Percentiles rank a stretch among this genome's conserved stretches.
phyloP scores from a whole-genome alignment of 2,797 vertebrate genomes.

The Cryptoblepharus egeriae region DNA sequence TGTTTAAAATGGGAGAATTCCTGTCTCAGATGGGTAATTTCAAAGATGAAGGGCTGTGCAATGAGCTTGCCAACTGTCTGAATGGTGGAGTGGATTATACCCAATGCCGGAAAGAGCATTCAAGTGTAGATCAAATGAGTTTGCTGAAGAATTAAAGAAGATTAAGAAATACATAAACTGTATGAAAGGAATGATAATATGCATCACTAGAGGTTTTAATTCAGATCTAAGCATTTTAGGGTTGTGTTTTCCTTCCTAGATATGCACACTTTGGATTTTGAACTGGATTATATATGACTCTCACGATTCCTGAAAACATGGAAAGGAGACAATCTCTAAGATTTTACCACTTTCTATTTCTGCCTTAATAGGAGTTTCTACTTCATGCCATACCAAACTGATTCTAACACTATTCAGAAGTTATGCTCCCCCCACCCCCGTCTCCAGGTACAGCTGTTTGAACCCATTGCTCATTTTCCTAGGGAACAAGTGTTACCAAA shows the following conservation, averaged over 20 bases:
- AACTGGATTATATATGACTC: conserved; percentile 10
- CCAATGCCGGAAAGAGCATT: conserved; percentile 64
- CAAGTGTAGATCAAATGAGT: conserved; percentile 73
- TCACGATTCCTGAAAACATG: conserved; percentile 35
- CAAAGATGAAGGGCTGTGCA: conserved; percentile 71
- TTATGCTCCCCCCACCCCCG: no score
- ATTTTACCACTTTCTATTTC: conserved; percentile 24
- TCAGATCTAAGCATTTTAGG: conserved; percentile 58
- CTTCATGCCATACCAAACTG: neutral
- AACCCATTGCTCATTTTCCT: no score
- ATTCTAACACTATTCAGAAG: neutral
- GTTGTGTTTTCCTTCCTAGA: conserved; percentile 27
- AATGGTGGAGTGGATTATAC: conserved; percentile 64
- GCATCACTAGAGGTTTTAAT: conserved; percentile 52
- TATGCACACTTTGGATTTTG: conserved; percentile 47
- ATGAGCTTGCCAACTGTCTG: conserved; percentile 69
- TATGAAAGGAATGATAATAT: conserved; percentile 62
- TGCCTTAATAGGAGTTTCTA: conserved; percentile 38
- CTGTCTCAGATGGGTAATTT: conserved; percentile 73
- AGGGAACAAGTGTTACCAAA: neutral
- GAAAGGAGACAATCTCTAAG: conserved; percentile 23
- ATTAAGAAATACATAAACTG: conserved; percentile 67
- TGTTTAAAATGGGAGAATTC: conserved; percentile 73
- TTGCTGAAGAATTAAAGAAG: conserved; percentile 73
- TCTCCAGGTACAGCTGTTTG: no score